Evolutionary conservation across 2,797 vertebrate genomes (phyloP).

Genomic region (Knipowitschia caucasica): DNA sequence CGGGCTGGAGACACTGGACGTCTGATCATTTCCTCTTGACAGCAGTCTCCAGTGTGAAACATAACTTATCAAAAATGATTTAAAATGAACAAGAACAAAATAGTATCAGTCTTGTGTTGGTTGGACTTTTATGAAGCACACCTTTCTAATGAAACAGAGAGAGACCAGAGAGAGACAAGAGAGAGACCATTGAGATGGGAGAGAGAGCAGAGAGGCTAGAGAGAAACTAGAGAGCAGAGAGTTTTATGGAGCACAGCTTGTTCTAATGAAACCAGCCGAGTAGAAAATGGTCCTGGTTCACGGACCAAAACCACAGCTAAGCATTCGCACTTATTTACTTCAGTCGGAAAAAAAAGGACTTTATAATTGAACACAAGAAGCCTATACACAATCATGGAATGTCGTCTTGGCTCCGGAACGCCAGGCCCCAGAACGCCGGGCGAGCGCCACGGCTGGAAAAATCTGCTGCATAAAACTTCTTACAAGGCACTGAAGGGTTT

Average conservation of each 20-base stretch:
- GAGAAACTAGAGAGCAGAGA: too few relatives aligned
- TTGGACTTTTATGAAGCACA: not conserved
- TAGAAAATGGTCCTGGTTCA: slow-evolving; percentile 66
- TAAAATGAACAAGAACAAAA: not conserved
- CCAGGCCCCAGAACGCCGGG: too few relatives aligned
- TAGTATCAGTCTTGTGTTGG: not conserved
- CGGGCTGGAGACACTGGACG: too few relatives aligned
- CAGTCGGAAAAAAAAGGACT: slow-evolving; percentile 49
- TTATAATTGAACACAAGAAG: slow-evolving; percentile 66
- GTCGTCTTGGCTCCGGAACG: slow-evolving; percentile 59
- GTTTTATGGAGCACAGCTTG: slow-evolving; percentile 47
- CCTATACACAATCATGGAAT: slow-evolving; percentile 60
- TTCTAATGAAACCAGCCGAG: slow-evolving; percentile 51
- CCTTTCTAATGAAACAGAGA: slow-evolving; percentile 50
- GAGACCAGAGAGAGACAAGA: too few relatives aligned
- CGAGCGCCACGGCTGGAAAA: slow-evolving; percentile 62
- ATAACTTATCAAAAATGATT: not conserved
- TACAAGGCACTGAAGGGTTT: slow-evolving; percentile 72
- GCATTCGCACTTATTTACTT: slow-evolving; percentile 63
- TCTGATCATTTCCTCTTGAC: too few relatives aligned
- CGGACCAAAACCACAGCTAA: slow-evolving; percentile 58
- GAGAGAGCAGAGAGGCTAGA: too few relatives aligned
- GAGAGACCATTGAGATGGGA: too few relatives aligned
- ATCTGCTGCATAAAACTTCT: slow-evolving; percentile 66
- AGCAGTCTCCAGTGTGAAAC: too few relatives aligned